These are phyloP conservation scores for Anniella stebbinsi DNA, from an alignment of 2,797 vertebrate genomes.

Conservation along the genomic window DNA sequence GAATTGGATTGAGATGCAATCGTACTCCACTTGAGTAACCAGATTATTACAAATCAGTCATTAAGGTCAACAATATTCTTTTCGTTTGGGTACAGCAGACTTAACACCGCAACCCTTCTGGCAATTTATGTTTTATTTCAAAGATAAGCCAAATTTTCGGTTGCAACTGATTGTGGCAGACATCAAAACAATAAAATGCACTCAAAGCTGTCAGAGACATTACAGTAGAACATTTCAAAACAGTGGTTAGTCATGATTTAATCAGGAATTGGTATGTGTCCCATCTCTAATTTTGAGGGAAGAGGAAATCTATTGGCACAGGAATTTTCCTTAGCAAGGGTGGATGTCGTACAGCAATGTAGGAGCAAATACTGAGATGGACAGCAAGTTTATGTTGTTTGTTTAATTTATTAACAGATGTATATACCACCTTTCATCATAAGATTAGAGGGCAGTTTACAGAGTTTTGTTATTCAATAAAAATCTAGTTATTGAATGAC, in stretches of 20 bases:
- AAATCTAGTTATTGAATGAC: not conserved
- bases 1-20: not conserved
- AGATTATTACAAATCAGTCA: not conserved
- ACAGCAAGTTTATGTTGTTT: not conserved
- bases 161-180: not conserved
- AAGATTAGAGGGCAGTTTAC: not conserved
- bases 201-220: not conserved
- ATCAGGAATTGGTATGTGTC: not conserved
- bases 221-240: not conserved
- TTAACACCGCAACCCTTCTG: no score
- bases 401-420: not conserved
- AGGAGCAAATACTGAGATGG: not conserved
- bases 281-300: not conserved
- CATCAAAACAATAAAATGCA: not conserved
- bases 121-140: not conserved
- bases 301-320: not conserved
- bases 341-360: rapidly evolving
- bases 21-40: not conserved
- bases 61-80: not conserved
- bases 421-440: not conserved
- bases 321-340: not conserved
- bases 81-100: not conserved
- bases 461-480: not conserved
- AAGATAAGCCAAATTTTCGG: not conserved
- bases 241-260: not conserved